phyloP scores from a whole-genome alignment of 2,888 invertebrate species.

The Nemoura dubitans region DNA sequence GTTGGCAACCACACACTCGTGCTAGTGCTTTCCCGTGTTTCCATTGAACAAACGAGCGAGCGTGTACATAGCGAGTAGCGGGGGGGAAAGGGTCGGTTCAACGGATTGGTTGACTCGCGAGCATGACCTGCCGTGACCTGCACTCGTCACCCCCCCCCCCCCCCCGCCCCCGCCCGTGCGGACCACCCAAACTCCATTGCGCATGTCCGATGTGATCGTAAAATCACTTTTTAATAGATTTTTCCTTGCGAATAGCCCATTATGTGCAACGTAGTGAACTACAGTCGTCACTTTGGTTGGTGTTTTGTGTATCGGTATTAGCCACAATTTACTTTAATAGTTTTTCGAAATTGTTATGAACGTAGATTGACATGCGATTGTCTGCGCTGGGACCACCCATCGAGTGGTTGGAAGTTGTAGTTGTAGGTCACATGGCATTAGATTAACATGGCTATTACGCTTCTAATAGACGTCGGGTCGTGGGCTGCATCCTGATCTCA shows the following conservation, averaged over 20 bases:
- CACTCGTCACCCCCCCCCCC: background rate
- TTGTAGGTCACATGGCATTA: background rate
- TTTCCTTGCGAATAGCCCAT: background rate
- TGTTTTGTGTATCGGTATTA: background rate
- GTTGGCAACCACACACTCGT: background rate
- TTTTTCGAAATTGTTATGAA: background rate
- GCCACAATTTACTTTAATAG: background rate
- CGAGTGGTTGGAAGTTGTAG: background rate
- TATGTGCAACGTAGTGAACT: background rate
- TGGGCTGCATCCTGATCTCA: background rate
- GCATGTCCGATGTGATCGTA: background rate
- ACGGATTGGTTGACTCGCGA: background rate
- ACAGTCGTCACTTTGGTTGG: background rate
- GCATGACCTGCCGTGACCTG: background rate
- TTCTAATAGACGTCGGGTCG: background rate
- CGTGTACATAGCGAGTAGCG: too few species aligned
- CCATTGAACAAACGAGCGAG: background rate
- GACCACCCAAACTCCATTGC: background rate
- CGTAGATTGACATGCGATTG: background rate
- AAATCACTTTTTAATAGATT: background rate
- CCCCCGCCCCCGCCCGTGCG: background rate
- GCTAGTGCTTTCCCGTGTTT: constrained; percentile 31
- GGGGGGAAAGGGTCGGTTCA: background rate
- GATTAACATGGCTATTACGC: background rate
- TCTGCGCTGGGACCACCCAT: background rate